phyloP scores from a whole-genome alignment of 2,113 vertebrate species.

The Psittacus erithacus region DNA sequence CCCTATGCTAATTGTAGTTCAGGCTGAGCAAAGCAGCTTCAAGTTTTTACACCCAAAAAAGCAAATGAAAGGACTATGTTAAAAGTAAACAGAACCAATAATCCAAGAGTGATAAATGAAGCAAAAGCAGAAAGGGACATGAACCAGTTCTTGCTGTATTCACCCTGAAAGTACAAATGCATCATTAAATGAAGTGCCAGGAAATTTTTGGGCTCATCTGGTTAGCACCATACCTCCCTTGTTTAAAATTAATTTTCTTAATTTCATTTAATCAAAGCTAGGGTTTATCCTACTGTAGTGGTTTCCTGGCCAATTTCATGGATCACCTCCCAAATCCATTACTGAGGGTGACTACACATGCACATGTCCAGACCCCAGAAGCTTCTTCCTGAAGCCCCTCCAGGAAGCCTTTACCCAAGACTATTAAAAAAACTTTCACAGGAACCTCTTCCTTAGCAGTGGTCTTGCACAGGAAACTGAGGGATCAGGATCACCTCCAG shows the following conservation, averaged over 20 bases:
- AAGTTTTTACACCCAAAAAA: neutral
- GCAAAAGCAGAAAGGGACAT: neutral
- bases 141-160: neutral
- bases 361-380: neutral
- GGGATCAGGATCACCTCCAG: neutral
- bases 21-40: conserved; percentile 14
- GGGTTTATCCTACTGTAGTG: neutral
- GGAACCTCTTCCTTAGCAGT: neutral
- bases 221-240: neutral
- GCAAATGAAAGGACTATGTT: neutral
- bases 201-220: neutral
- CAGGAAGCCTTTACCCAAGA: neutral
- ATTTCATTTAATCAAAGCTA: conserved; percentile 5
- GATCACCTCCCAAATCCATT: conserved; percentile 39
- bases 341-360: neutral
- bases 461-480: neutral
- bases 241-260: conserved; percentile 47
- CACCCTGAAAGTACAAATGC: conserved; percentile 23
- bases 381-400: neutral
- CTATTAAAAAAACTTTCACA: neutral
- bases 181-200: neutral
- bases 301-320: conserved; percentile 39
- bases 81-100: neutral
- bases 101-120: neutral
- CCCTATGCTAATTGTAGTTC: neutral